Evolutionary conservation across 92 coral and sea anemone species (phyloP).

Genomic region (Parazoanthus swiftii): DNA sequence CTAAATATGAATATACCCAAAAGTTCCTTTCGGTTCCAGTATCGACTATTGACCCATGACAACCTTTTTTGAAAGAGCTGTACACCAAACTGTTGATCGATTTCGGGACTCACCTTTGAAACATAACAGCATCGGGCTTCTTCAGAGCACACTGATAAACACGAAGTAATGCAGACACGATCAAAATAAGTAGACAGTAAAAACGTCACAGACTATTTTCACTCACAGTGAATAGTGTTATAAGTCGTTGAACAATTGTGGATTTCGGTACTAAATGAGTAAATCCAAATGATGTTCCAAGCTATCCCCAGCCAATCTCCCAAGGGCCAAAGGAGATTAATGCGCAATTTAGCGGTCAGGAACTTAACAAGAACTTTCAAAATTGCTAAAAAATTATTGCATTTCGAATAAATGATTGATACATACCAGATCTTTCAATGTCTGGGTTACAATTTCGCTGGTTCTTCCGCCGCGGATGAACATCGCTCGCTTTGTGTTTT

Average conservation of each 20-base stretch:
- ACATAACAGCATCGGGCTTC: slow-evolving; percentile 95
- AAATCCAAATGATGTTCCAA: too few species aligned
- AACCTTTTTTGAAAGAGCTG: too few species aligned
- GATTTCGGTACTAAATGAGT: too few species aligned
- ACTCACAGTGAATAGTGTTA: too few species aligned
- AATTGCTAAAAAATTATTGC: background rate
- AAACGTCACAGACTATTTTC: background rate
- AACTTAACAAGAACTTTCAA: background rate
- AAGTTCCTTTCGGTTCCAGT: too few species aligned
- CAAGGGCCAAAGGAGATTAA: too few species aligned
- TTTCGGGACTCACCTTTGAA: slow-evolving; percentile 67
- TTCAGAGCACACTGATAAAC: slow-evolving; percentile 73
- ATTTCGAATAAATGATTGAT: background rate
- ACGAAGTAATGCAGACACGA: background rate
- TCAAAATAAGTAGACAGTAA: background rate
- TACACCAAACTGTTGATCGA: too few species aligned
- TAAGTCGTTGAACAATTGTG: too few species aligned
- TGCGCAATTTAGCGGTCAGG: too few species aligned
- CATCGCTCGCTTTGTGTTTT: slow-evolving; percentile 87
- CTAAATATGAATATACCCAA: too few species aligned
- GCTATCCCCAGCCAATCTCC: too few species aligned
- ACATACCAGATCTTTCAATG: slow-evolving; percentile 93
- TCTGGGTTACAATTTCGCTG: slow-evolving; percentile 87
- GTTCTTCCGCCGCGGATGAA: slow-evolving; percentile 95
- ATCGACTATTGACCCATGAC: too few species aligned